phyloP scores from a whole-genome alignment of 2,113 vertebrate species.

The Tylochromis polylepis region DNA sequence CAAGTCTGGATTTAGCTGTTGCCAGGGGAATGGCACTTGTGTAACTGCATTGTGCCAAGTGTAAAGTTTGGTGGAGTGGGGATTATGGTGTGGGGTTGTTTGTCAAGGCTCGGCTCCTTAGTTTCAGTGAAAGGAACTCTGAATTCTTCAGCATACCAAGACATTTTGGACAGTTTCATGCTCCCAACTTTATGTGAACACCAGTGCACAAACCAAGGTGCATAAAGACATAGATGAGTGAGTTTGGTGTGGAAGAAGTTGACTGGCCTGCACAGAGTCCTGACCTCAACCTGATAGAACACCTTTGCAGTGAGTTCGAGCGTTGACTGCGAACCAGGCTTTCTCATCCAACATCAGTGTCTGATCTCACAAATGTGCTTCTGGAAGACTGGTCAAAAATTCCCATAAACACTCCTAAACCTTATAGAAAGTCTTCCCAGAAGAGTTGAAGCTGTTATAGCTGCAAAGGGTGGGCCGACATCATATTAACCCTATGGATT shows the following conservation, averaged over 20 bases:
- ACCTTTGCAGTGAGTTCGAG: neutral
- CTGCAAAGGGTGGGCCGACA: neutral
- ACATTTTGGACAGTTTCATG: no score
- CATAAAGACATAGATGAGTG: neutral
- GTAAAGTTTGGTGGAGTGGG: neutral
- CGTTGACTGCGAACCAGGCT: neutral
- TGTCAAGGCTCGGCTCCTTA: neutral
- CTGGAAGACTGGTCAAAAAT: neutral
- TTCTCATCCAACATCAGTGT: neutral
- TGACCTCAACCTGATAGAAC: neutral
- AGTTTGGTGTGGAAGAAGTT: neutral
- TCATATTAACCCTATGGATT: neutral
- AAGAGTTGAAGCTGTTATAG: no score
- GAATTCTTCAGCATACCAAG: no score
- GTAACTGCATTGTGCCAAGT: neutral
- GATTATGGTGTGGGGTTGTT: neutral
- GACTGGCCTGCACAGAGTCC: neutral
- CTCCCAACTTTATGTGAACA: neutral
- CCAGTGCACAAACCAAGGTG: neutral
- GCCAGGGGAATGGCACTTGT: neutral
- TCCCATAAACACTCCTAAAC: neutral
- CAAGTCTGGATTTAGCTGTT: neutral
- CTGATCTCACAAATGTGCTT: neutral
- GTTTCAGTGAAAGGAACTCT: neutral
- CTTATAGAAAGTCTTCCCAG: no score